Evolutionary conservation across 1,140 invertebrate genomes (phyloP).

Genomic region (Cephus cinctus): DNA sequence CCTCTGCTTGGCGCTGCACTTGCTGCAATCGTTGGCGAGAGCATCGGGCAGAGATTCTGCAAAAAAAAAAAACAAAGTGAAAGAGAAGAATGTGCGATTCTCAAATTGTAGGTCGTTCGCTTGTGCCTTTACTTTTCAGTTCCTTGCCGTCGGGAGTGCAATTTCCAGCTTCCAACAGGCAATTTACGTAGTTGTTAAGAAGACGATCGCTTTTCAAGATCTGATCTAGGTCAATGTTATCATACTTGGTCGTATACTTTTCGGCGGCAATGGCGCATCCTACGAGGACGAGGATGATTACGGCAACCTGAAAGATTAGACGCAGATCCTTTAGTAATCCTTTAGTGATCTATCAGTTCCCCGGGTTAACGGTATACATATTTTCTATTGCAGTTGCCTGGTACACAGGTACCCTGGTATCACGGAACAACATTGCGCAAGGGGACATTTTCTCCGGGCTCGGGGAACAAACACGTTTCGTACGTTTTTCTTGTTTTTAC

Average conservation of each 20-base stretch:
- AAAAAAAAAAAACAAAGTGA: constrained; percentile 19
- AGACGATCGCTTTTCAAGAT: constrained; percentile 64
- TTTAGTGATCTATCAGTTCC: no score
- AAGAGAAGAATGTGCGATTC: constrained; percentile 62
- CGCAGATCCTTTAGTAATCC: not conserved
- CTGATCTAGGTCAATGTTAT: constrained; percentile 66
- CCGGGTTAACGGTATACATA: no score
- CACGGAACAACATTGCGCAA: no score
- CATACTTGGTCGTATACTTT: constrained; percentile 69
- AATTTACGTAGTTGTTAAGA: constrained; percentile 63
- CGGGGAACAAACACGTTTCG: no score
- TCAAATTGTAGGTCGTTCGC: constrained; percentile 59
- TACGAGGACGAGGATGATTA: constrained; percentile 38
- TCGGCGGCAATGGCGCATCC: constrained; percentile 38
- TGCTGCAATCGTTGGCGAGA: constrained; percentile 59
- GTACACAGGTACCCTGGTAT: not conserved
- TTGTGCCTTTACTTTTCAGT: constrained; percentile 60
- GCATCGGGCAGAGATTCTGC: constrained; percentile 61
- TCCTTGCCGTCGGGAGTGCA: constrained; percentile 62
- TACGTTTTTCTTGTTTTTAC: no score
- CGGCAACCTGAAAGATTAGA: constrained; percentile 21
- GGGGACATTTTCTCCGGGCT: no score
- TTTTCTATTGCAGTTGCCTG: not conserved
- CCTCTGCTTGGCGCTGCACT: constrained; percentile 63
- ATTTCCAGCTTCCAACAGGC: constrained; percentile 64